Evolutionary conservation across 2,888 invertebrate genomes (phyloP), one percentile per base, ranked within the genome.

Genomic region (Julus scanicus): DNA sequence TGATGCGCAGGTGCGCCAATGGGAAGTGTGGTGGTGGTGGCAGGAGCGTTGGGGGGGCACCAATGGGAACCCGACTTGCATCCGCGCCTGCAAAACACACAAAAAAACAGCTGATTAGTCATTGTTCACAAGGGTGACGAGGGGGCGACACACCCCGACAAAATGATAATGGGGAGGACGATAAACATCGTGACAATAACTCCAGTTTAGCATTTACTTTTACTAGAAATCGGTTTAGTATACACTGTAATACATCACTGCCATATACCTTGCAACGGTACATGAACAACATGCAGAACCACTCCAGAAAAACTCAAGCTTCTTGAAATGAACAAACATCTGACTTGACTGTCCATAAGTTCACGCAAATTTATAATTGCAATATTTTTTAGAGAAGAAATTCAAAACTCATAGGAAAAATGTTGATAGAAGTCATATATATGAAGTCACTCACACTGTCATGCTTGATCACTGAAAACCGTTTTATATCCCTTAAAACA

Each of bases 1-100:
- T 48, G 57, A 29, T 49, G 48, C 48, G 86, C 86, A 49, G 86
- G 53, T 29, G 86, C 20, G 29, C n/a, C 29, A 13, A 20, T 48
- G 86, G 86, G 49, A 53, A 9, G 49, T 5, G 86, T 87, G 87
- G 63, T 48, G 85, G 44, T 57, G 39, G 84, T 86, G 86, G 71
- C 87, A 80, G 80, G 71, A 71, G 87, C 40, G 85, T 86, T 84
- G 88, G 83, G 86, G 88, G 88, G 89, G 86, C 89, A 89, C 89
- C 89, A 88, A 89, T 88, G 85, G 87, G 88, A 88, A 86, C 89
- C 83, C 89, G 88, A 88, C 88, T 89, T 89, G 88, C 89, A 89
- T 89, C 89, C 89, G 89, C 89, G 89, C 89, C 89, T 89, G 85
- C 44, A 89, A 89, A 89, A 83, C 29, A 53, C 40, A 86, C 1